Evolutionary conservation across 2,888 invertebrate genomes (phyloP).

Genomic region (Tiphia femorata): DNA sequence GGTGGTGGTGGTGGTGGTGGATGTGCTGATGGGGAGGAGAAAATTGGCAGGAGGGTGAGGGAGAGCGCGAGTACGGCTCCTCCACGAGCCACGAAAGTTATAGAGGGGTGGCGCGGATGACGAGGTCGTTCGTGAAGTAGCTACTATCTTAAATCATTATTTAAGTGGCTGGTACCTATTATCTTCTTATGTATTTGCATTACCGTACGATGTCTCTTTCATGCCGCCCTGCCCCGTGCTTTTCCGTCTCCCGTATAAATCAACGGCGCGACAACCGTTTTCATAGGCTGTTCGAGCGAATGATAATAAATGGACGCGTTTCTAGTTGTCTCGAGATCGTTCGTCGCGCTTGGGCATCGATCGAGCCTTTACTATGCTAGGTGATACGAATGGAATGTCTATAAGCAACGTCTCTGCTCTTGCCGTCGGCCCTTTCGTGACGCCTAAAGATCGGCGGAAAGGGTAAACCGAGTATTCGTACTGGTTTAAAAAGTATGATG

Average conservation of each 20-base stretch:
- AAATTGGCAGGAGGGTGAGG: background rate
- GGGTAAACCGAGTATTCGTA: too few relatives aligned
- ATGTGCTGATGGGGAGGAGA: background rate
- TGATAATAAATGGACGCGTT: too few relatives aligned
- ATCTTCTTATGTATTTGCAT: constrained; percentile 29
- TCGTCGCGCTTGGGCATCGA: too few relatives aligned
- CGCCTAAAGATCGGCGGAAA: too few relatives aligned
- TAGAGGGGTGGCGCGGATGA: constrained; percentile 21
- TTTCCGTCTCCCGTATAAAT: constrained; percentile 12
- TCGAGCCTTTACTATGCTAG: too few relatives aligned
- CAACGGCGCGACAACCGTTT: constrained; percentile 10
- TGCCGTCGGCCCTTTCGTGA: too few relatives aligned
- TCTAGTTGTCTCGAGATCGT: too few relatives aligned
- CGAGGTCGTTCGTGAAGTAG: constrained; percentile 15
- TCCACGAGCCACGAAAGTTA: constrained; percentile 30
- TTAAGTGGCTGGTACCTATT: constrained; percentile 43
- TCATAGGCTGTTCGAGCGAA: background rate
- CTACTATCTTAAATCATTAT: constrained; percentile 42
- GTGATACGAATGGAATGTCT: too few relatives aligned
- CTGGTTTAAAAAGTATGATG: too few relatives aligned
- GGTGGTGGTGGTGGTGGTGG: background rate
- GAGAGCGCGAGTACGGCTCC: too few relatives aligned
- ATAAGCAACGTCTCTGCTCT: too few relatives aligned
- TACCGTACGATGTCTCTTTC: constrained; percentile 20
- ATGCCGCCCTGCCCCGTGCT: constrained; percentile 11